Conservation (phyloP, 2,888 invertebrate species). For the Augiades crinisus region DNA sequence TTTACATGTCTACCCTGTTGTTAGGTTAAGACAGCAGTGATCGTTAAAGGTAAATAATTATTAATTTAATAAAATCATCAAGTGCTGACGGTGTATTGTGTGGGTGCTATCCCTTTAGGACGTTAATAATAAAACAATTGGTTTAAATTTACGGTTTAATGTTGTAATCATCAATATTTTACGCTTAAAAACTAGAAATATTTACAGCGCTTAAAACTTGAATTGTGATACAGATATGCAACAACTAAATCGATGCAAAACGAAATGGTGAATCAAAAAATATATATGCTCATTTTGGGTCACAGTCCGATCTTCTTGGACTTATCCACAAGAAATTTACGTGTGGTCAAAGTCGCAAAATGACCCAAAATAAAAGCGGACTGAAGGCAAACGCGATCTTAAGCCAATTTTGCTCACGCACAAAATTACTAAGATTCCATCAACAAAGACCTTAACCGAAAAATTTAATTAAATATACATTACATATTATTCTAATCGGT, state of each 20-base stretch:
- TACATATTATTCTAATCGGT: slow-evolving; percentile 40
- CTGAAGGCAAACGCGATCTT: slow-evolving; percentile 51
- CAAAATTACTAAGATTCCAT: slow-evolving; percentile 76
- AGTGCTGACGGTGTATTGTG: no score
- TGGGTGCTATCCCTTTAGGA: no score
- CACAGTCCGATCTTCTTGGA: slow-evolving; percentile 10
- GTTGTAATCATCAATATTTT: slow-evolving; percentile 19
- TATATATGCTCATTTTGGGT: slow-evolving; percentile 18
- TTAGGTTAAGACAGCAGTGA: no score
- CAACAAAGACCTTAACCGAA: slow-evolving; percentile 23
- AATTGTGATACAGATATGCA: slow-evolving; percentile 23
- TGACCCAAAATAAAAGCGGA: slow-evolving; percentile 19
- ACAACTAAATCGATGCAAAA: slow-evolving; percentile 7
- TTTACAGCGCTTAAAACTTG: slow-evolving; percentile 22
- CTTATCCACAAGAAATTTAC: slow-evolving; percentile 9
- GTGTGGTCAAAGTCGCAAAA: slow-evolving; percentile 21
- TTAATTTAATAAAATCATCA: no score
- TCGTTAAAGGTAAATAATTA: no score
- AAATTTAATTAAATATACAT: slow-evolving; percentile 27
- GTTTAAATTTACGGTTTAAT: slow-evolving; percentile 1
- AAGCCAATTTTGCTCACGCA: slow-evolving; percentile 71
- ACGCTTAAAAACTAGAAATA: slow-evolving; percentile 21
- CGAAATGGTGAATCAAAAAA: slow-evolving; percentile 11
- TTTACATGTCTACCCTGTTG: no score
- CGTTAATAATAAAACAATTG: slow-evolving; percentile 8